Percentiles rank a stretch among this genome's conserved stretches.
Evolutionary conservation across 1,140 invertebrate species (phyloP).

Genomic region (Palaemon carinicauda): DNA sequence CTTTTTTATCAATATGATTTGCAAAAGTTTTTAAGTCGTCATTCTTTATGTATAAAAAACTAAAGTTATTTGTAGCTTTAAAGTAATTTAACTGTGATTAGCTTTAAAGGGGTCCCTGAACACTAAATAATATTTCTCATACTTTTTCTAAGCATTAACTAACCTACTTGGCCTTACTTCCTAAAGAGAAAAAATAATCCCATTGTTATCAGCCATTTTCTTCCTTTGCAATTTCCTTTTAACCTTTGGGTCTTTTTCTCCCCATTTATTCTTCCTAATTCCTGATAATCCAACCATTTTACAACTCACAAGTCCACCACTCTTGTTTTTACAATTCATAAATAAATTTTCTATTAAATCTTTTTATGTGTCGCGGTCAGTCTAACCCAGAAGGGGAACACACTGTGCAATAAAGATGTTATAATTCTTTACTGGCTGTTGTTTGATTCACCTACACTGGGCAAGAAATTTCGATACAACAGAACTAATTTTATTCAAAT

Average conservation of each 20-base stretch:
- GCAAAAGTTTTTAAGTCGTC: too few species aligned
- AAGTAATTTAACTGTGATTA: too few species aligned
- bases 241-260: not conserved
- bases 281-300: not conserved
- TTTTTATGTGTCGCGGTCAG: slow-evolving; percentile 53
- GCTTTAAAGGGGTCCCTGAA: too few species aligned
- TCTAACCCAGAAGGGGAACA: slow-evolving; percentile 50
- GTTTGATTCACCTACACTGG: not conserved
- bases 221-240: not conserved
- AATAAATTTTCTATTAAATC: slow-evolving; percentile 49
- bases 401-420: slow-evolving; percentile 56
- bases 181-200: not conserved
- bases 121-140: too few species aligned
- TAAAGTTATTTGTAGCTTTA: too few species aligned
- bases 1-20: too few species aligned
- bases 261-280: not conserved
- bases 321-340: slow-evolving; percentile 30
- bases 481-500: not conserved
- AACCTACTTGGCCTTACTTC: not conserved
- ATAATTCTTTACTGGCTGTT: slow-evolving; percentile 36
- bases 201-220: not conserved
- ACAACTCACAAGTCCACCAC: not conserved
- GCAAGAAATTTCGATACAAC: not conserved
- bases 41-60: too few species aligned
- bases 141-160: too few species aligned